phyloP scores from a whole-genome alignment of 2,113 vertebrate species.

The Passerina amoena region DNA sequence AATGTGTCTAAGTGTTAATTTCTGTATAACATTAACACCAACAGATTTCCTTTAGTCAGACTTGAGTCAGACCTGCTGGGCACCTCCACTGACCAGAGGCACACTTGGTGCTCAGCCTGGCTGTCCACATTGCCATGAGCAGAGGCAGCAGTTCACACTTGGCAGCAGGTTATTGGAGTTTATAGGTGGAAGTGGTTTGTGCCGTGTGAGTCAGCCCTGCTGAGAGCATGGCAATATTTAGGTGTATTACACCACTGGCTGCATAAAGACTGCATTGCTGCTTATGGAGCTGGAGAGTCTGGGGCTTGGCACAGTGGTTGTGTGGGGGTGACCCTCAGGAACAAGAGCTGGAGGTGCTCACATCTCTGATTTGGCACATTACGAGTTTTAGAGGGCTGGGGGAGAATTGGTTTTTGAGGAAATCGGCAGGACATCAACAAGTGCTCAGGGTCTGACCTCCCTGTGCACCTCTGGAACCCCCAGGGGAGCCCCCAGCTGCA shows the following conservation, averaged over 20 bases:
- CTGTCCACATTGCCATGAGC: neutral
- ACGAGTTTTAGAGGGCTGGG: neutral
- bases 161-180: neutral
- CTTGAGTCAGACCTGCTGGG: neutral
- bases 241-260: neutral
- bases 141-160: neutral
- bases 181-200: neutral
- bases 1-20: neutral
- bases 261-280: neutral
- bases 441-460: neutral
- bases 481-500: neutral
- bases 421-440: neutral
- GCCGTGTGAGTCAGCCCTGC: neutral
- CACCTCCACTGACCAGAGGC: neutral
- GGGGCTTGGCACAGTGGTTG: neutral
- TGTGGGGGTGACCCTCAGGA: neutral
- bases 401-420: neutral
- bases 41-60: neutral
- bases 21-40: conserved; percentile 20
- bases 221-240: neutral
- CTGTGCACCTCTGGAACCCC: neutral
- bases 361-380: neutral
- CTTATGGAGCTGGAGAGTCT: neutral
- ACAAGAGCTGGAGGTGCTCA: neutral
- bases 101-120: neutral